Evolutionary conservation across 1,140 invertebrate species (phyloP), one percentile per base, ranked within the genome.

Genomic region (Linepithema humile): DNA sequence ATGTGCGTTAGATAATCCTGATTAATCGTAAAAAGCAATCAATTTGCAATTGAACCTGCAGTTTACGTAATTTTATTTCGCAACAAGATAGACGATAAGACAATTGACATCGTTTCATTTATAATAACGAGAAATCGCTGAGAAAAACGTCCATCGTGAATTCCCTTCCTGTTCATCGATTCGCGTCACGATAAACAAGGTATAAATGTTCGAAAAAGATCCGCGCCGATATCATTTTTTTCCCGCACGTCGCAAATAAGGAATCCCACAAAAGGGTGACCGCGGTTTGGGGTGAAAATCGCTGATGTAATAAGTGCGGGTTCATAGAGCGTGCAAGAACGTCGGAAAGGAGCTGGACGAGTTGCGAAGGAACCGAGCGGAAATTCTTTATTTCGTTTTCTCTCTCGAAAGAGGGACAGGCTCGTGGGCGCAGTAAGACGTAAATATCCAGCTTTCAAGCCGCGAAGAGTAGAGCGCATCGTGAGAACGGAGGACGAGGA

Each of bases 321-420:
- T 77, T 77, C 74, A 77, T 77, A 77, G 74, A 77, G 64, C 48
- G 48, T 80, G 48, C 12, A 40, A 35, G 26, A 78, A 78, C 17
- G 48, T 78, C 45, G 75, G 75, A 70, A 70, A 70, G 45, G 35
- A 78, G 50, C 48, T 38, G 64, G 38, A 32, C 48, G 64, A 80
- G 35, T 53, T 69, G 40, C 48, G 48, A 23, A 40, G 29, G 70
- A 77, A 74, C 80, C 29, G 29, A 26, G 57, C 29, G 70, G 55
- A 82, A 82, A 48, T 38, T 32, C 70, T 82, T 82, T 82, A 73
- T 75, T 82, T 74, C 70, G 29, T 72, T 75, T 73, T 29, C 35
- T 74, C 40, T 50, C 53, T 59, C 53, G 40, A 82, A 75, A 75
- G 60, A 73, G 23, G 23, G 3, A n/a, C 20, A 20, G 32, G 23